These are phyloP conservation scores for Rhinogobius similis DNA, from an alignment of 2,113 vertebrate species.

Conservation along the genomic window DNA sequence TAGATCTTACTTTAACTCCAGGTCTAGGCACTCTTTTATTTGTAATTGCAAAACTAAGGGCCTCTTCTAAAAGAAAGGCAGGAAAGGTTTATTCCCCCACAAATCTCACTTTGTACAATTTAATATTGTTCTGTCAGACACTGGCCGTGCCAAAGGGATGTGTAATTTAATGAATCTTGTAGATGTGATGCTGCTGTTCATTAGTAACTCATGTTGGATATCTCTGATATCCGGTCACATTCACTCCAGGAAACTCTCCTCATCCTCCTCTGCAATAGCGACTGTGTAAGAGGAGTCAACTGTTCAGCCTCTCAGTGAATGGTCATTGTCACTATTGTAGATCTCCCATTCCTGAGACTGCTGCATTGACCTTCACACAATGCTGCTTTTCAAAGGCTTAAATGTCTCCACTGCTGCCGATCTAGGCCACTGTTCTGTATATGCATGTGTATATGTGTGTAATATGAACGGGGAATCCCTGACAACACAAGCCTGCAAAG, in stretches of 20 bases:
- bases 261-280: constrained; percentile 37
- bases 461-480: constrained; percentile 61
- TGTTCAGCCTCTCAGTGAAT: constrained; percentile 46
- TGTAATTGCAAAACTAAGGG: no score
- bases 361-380: constrained; percentile 72
- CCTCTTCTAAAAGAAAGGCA: no score
- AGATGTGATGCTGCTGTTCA: background rate
- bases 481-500: constrained; percentile 58
- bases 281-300: constrained; percentile 61
- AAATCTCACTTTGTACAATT: no score
- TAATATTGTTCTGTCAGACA: no score
- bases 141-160: no score
- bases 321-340: constrained; percentile 60
- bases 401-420: constrained; percentile 48
- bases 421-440: constrained; percentile 16
- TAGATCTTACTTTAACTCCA: no score
- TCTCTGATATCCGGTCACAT: constrained; percentile 32
- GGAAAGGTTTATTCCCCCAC: no score
- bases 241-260: constrained; percentile 10
- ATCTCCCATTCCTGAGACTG: constrained; percentile 52
- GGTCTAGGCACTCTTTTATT: no score
- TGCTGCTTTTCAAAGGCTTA: constrained; percentile 62
- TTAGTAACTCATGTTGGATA: constrained; percentile 35
- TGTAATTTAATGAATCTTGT: background rate
- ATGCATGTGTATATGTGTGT: constrained; percentile 15